Evolutionary conservation across 64 coral and sea anemone genomes (phyloP), one percentile per base, ranked within the genome.

Genomic region (Stichodactyla mertensii): DNA sequence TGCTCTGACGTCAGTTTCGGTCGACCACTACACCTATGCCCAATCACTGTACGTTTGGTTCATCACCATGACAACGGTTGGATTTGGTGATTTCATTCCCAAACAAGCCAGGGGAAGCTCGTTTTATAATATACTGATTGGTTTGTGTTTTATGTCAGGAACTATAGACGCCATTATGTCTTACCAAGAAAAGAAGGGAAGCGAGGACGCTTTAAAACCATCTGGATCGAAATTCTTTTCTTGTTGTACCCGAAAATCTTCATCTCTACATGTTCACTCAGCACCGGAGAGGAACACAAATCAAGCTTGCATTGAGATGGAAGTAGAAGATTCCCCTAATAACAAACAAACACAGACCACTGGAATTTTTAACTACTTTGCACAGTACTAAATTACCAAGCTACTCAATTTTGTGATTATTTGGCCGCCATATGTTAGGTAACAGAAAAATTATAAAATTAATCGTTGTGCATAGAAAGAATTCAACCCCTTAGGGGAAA

Each of bases 11-110:
- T 77, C 84, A 23, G 62, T 89, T 15, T 20, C 22, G 51, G 10
- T 60, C 5, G 84, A 85, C 7, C 23, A 53, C 14, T 55, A 45
- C 10, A 85, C 19, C 20, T 64, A 45, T 20, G 0, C 14, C 57
- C 83, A 85, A 64, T 55, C 54, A 16, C 79, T 90, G 4, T 97
- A 97, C 45, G 64, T 88, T 26, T 97, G 94, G 94, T 90, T 97
- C 87, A 85, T 97, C 55, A 88, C 91, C 7, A 83, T 90, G 20
- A 93, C 94, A 10, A 97, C 94, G 0, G 89, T 93, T 14, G 94
- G 94, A 20, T 93, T 93, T 55, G 94, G 94, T 0, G 94, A 97
- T 71, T 93, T 86, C 61, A 71, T 85, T 14, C 71, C 87, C 19
- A 82, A 83, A 7, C 22, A 55, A 16, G 71, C 67, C 14, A 7